Evolutionary conservation across 1,140 invertebrate species (phyloP), one percentile per base, ranked within the genome.

Genomic region (Nautilus pompilius): DNA sequence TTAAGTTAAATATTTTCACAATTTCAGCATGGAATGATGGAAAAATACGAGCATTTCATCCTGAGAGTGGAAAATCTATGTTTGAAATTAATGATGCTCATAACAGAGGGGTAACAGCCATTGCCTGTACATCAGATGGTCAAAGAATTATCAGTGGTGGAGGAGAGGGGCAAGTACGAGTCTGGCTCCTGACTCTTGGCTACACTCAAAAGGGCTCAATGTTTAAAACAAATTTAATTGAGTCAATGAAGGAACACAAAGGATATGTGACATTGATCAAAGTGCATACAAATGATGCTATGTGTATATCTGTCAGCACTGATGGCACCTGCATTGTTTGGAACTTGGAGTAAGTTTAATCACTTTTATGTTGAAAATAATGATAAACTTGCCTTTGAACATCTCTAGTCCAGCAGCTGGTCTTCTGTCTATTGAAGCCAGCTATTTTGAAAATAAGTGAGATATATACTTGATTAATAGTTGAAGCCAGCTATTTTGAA

Each of bases 311-410:
- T 71, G 90, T 93, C 0, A 91, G 91, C 53, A 90, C 88, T 0
- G 94, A 96, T 84, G 93, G 94, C 22, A 92, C 91, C 5, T 93
- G 91, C 71, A 93, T 96, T 62, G 89, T 96, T 63, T 96, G 94
- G 94, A 90, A 95, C 74, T 84, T 95, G 4, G 82, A 68, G 83
- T 84, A 69, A 77, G 80, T 74, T n/a, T n/a, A n/a, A n/a, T n/a
- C n/a, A n/a, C n/a, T n/a, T n/a, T n/a, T n/a, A n/a, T n/a, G n/a
- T n/a, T n/a, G n/a, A n/a, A n/a, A n/a, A n/a, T n/a, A n/a, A n/a
- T n/a, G n/a, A n/a, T n/a, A n/a, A n/a, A n/a, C n/a, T n/a, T n/a
- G n/a, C n/a, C n/a, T n/a, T n/a, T n/a, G n/a, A n/a, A n/a, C n/a
- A n/a, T n/a, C n/a, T n/a, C n/a, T n/a, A n/a, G n/a, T n/a, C n/a